Evolutionary conservation across 2,797 vertebrate species (phyloP), one percentile per base, ranked within the genome.

Genomic region (Alexandromys oeconomus): DNA sequence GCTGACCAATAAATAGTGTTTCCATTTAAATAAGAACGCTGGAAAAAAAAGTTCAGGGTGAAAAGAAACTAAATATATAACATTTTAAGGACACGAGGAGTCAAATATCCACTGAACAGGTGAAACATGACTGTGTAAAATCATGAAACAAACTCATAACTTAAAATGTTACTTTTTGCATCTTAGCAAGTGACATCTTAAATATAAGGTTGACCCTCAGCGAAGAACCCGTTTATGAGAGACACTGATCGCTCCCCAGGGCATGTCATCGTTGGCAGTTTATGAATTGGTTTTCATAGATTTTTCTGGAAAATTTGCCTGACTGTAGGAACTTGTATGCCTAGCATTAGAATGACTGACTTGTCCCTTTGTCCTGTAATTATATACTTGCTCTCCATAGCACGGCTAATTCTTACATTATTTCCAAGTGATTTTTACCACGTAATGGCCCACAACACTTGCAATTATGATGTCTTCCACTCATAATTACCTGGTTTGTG

Each of bases 101-200:
- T 61, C 71, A 94, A 57, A 3, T 34, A 77, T 76, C 77, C 78
- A 82, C 7, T 91, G 88, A 81, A 89, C 34, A 80, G 59, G 8
- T 65, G 67, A 89, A 92, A 27, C 3, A 34, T 23, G n/a, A 5
- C 34, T 67, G 25, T 95, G 40, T 69, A 59, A 95, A 73, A 54
- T 43, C 51, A 31, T 37, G 40, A 40, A 73, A 61, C 34, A 87
- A 48, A 73, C 84, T 54, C 54, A 80, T 82, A 90, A 37, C 77
- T 82, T 61, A 9, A 87, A 89, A 7, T 57, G 25, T 57, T 91
- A 10, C 12, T 84, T 46, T 94, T 78, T 74, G 37, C 4, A 5
- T 81, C 59, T 91, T 95, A 95, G 95, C 93, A 87, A 91, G 69
- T 73, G 11, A 76, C 90, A 31, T 54, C 54, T 93, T 92, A 79